Conservation (phyloP, 1,140 invertebrate genomes). For the Drosophila bifasciata region DNA sequence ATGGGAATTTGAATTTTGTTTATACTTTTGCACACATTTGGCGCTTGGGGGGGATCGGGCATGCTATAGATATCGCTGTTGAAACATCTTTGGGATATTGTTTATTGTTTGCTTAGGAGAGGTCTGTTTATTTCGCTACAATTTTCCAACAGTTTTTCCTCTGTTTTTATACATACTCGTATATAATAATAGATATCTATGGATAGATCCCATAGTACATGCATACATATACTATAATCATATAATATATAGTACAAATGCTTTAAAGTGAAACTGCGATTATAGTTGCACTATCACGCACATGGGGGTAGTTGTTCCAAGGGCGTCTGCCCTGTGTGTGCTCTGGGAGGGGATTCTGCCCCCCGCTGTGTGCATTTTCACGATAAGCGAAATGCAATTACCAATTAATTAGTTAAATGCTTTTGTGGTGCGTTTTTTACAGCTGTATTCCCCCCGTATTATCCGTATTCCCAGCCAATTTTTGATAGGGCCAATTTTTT, state of each 20-base stretch:
- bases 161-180: slow-evolving; percentile 14
- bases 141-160: slow-evolving; percentile 3
- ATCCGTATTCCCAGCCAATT: background rate
- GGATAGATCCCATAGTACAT: no score
- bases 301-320: slow-evolving; percentile 15
- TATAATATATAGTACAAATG: slow-evolving; percentile 6
- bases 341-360: background rate
- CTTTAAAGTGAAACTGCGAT: slow-evolving; percentile 3
- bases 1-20: slow-evolving; percentile 44
- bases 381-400: slow-evolving; percentile 60
- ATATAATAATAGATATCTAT: no score
- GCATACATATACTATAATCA: background rate
- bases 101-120: slow-evolving; percentile 64
- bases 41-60: slow-evolving; percentile 8
- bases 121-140: slow-evolving; percentile 55
- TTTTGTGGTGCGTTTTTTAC: slow-evolving; percentile 6
- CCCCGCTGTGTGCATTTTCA: slow-evolving; percentile 11
- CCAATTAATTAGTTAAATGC: slow-evolving; percentile 69
- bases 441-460: background rate
- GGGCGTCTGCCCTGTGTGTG: background rate
- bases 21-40: slow-evolving; percentile 65
- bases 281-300: slow-evolving; percentile 43
- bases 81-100: slow-evolving; percentile 55
- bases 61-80: slow-evolving; percentile 45
- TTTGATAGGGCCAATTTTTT: background rate